phyloP scores from a whole-genome alignment of 2,113 vertebrate species.

The Spea bombifrons region DNA sequence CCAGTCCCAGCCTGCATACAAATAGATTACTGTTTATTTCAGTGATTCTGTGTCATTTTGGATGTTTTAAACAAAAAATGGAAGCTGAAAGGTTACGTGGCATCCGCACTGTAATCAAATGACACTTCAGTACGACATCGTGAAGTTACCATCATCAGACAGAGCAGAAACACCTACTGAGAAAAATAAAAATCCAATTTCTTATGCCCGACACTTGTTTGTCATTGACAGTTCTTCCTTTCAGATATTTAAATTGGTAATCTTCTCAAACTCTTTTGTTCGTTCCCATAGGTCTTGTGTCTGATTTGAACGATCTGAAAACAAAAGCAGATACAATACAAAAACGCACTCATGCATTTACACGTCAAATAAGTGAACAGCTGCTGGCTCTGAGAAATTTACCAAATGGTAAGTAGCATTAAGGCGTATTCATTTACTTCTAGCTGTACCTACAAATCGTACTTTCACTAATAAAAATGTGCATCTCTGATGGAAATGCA shows the following conservation, averaged over 20 bases:
- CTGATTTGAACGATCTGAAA: slow-evolving; percentile 63
- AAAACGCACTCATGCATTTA: slow-evolving; percentile 59
- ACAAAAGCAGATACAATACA: slow-evolving; percentile 61
- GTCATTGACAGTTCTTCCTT: neutral
- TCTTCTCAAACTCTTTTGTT: slow-evolving; percentile 19
- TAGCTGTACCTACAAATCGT: neutral
- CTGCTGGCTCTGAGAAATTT: slow-evolving; percentile 64
- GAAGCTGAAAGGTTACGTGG: too few relatives aligned
- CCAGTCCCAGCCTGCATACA: too few relatives aligned
- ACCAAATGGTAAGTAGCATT: slow-evolving; percentile 68
- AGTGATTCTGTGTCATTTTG: too few relatives aligned
- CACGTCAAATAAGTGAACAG: slow-evolving; percentile 65
- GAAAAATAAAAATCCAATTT: neutral
- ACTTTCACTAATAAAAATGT: too few relatives aligned
- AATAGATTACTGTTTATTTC: too few relatives aligned
- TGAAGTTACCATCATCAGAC: too few relatives aligned
- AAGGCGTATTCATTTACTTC: neutral
- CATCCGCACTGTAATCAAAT: too few relatives aligned
- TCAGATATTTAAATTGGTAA: neutral
- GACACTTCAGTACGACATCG: too few relatives aligned
- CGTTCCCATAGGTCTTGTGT: slow-evolving; percentile 63
- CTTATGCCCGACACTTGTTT: neutral
- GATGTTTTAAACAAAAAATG: too few relatives aligned
- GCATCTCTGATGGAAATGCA: too few relatives aligned
- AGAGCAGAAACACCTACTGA: neutral